Conservation (phyloP, 1,140 invertebrate genomes). For the Macrocentrus cingulum region DNA sequence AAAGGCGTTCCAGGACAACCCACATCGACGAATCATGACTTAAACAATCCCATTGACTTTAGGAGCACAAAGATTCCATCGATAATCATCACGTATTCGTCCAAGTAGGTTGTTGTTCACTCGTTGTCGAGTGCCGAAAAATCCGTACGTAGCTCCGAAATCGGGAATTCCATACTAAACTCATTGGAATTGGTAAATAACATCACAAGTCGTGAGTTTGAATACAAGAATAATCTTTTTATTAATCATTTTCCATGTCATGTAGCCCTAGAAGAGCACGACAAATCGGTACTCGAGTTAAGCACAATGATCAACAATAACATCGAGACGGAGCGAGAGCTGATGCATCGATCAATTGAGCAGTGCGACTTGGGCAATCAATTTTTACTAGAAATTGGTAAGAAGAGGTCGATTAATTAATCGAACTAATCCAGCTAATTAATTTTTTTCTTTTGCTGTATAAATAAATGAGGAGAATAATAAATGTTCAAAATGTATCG, state of each 20-base stretch:
- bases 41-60: too few relatives aligned
- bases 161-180: neutral
- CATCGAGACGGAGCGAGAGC: constrained; percentile 34
- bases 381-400: neutral
- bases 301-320: constrained; percentile 22
- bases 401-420: constrained; percentile 19
- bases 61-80: too few relatives aligned
- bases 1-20: too few relatives aligned
- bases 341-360: constrained; percentile 41
- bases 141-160: neutral
- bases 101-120: too few relatives aligned
- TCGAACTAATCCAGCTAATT: neutral
- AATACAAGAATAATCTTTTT: neutral
- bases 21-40: too few relatives aligned
- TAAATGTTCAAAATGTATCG: constrained; percentile 28
- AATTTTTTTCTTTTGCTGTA: constrained; percentile 25
- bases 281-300: constrained; percentile 9
- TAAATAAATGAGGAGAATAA: constrained; percentile 35
- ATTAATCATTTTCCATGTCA: constrained; percentile 11
- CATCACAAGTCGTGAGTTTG: constrained; percentile 6
- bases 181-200: constrained; percentile 22
- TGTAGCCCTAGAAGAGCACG: constrained; percentile 28
- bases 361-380: constrained; percentile 32
- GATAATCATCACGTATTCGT: too few relatives aligned
- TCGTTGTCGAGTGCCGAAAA: neutral